phyloP scores from a whole-genome alignment of 1,140 invertebrate species.

The Calliopsis andreniformis region DNA sequence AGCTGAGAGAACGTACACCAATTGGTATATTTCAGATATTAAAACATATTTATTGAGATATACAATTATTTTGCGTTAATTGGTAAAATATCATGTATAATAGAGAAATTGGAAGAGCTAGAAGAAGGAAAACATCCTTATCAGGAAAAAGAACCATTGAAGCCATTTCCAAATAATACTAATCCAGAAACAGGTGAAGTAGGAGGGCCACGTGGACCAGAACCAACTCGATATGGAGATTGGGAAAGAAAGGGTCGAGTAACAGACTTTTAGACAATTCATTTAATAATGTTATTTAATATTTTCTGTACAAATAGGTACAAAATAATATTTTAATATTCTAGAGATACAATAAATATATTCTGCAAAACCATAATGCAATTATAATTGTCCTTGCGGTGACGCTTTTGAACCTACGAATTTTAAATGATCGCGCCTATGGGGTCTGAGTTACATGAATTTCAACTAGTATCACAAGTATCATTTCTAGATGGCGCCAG shows the following conservation, averaged over 20 bases:
- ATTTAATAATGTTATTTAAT: not conserved
- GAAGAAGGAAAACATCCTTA: conserved; percentile 87
- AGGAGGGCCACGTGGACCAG: conserved; percentile 96
- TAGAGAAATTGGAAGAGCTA: conserved; percentile 86
- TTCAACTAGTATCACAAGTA: too few relatives aligned
- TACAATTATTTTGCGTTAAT: too few relatives aligned
- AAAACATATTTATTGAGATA: too few relatives aligned
- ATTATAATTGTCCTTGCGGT: too few relatives aligned
- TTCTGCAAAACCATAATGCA: too few relatives aligned
- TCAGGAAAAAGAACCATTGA: conserved; percentile 92
- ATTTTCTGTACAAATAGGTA: not conserved
- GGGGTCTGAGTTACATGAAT: too few relatives aligned
- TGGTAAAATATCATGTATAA: conserved; percentile 28
- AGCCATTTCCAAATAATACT: conserved; percentile 91
- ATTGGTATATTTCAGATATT: conserved; percentile 77
- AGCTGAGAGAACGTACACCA: conserved; percentile 76
- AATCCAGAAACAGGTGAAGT: conserved; percentile 97
- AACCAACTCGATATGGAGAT: conserved; percentile 99
- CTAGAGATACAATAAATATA: not conserved
- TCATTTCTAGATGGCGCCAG: too few relatives aligned
- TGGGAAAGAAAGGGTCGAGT: conserved; percentile 99
- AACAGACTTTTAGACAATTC: conserved; percentile 88
- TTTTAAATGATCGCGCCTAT: too few relatives aligned
- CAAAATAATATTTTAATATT: not conserved
- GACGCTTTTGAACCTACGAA: too few relatives aligned